Percentiles rank a stretch among this genome's conserved stretches.
These are phyloP conservation scores for Orchestes rusci DNA, from an alignment of 2,888 invertebrate species.

Conservation along the genomic window DNA sequence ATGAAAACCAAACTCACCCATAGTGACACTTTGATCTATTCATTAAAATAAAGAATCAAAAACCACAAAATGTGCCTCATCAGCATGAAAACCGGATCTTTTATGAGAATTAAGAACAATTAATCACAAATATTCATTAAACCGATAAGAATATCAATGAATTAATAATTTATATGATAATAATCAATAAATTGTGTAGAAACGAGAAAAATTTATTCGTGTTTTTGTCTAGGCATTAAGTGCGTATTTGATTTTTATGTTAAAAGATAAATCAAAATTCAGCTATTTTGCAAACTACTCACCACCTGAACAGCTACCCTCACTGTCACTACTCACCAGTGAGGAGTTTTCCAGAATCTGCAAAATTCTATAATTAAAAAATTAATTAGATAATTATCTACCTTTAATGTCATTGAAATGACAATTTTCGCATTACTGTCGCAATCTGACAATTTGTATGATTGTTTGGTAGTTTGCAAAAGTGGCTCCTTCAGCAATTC, in stretches of 20 bases:
- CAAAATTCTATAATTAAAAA: constrained; percentile 9
- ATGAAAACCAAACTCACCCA: too few relatives aligned
- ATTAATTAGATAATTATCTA: constrained; percentile 35
- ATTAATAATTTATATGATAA: not conserved
- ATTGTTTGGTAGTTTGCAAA: constrained; percentile 66
- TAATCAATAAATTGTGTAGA: not conserved
- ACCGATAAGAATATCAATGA: too few relatives aligned
- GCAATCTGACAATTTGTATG: constrained; percentile 67
- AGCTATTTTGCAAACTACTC: too few relatives aligned
- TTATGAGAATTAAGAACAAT: too few relatives aligned
- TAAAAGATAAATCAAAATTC: too few relatives aligned
- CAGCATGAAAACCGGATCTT: too few relatives aligned
- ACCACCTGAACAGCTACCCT: not conserved
- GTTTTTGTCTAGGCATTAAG: not conserved
- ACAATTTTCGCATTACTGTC: constrained; percentile 71
- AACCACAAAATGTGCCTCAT: too few relatives aligned
- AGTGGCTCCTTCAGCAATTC: constrained; percentile 61
- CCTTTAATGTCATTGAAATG: constrained; percentile 68
- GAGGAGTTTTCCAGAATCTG: constrained; percentile 34
- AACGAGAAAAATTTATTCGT: not conserved
- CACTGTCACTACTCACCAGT: not conserved
- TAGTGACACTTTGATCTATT: too few relatives aligned
- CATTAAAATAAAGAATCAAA: too few relatives aligned
- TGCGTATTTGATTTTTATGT: too few relatives aligned
- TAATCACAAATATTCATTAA: too few relatives aligned